Evolutionary conservation across 1,140 invertebrate species (phyloP), one percentile per base, ranked within the genome.

Genomic region (Orius insidiosus): DNA sequence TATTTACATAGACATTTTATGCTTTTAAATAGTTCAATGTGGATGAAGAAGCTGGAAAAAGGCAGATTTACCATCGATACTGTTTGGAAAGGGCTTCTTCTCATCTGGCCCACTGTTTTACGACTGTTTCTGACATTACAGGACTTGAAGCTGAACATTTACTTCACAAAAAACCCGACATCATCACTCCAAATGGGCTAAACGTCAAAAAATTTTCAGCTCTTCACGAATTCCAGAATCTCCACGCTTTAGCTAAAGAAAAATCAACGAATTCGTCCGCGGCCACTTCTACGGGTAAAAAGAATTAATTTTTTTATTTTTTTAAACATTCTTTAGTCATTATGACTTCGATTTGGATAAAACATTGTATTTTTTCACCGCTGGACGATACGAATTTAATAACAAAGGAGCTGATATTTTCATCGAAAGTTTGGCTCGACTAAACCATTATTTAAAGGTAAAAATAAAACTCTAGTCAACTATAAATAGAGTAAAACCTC

Each of bases 341-440:
- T 95, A 94, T 70, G 89, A 99, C 66, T 99, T 99, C 65, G 85
- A 98, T 66, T 63, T 99, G 57, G 95, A 99, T 58, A 98, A 98
- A 66, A 98, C 95, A 0, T 60, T 99, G 3, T 99, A 99, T 62
- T 92, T 98, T 60, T 99, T 99, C 65, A 98, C 89, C 59, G 95
- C 96, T 54, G 96, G 96, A 1, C 78, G 96, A 5, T 99, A 99
- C 61, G 96, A 99, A 65, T 99, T 94, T 64, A 86, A 84, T 30
- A 99, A 99, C 63, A 99, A 99, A 68, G 96, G 96, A 32, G 95
- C 92, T 2, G 96, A 99, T 62, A 84, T 99, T 51, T 99, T 98
- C 60, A 98, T 99, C 47, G 95, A 99, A 65, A 76, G 92, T 8
- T 68, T 99, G 48, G 90, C 96, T 0, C 70, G 94, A 57, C 67